A percentile compares a stretch with the other conserved stretches of the same genome.
phyloP scores from a whole-genome alignment of 1,140 invertebrate genomes.

The Drosophila rhopaloa region DNA sequence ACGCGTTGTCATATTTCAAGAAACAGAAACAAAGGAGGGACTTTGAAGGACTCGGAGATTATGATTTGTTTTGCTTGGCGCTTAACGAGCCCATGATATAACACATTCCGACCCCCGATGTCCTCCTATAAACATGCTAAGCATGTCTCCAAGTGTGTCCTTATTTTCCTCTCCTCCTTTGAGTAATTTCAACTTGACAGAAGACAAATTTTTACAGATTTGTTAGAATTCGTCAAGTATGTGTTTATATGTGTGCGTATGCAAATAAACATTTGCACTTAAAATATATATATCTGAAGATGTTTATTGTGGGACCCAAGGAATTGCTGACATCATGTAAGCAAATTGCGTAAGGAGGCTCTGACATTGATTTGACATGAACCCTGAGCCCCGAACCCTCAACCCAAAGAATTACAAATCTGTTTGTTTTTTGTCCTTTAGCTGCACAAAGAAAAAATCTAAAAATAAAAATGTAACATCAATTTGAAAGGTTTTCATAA shows the following conservation, averaged over 20 bases:
- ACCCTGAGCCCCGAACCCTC: constrained; percentile 24
- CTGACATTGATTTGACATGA: constrained; percentile 78
- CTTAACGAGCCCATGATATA: constrained; percentile 77
- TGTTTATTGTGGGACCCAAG: constrained; percentile 38
- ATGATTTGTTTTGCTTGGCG: constrained; percentile 80
- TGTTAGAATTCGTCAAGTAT: constrained; percentile 65
- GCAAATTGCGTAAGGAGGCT: constrained; percentile 72
- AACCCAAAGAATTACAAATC: constrained; percentile 59
- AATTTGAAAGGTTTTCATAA: too few species aligned
- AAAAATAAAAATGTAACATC: too few species aligned
- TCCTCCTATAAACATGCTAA: constrained; percentile 61
- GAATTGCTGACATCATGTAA: constrained; percentile 72
- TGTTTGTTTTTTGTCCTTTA: constrained; percentile 57
- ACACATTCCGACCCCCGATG: constrained; percentile 47
- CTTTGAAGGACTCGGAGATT: constrained; percentile 72
- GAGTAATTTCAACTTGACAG: constrained; percentile 56
- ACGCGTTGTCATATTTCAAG: constrained; percentile 72
- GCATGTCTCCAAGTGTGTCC: constrained; percentile 53
- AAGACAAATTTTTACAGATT: constrained; percentile 78
- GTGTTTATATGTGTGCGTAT: constrained; percentile 24
- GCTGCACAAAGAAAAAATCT: constrained; percentile 11
- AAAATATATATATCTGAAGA: constrained; percentile 56
- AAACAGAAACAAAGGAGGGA: constrained; percentile 10
- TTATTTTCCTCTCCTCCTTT: neutral
- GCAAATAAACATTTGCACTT: constrained; percentile 58